Percentiles rank a stretch among this genome's conserved stretches.
Conservation (phyloP, 2,113 vertebrate species). For the Odocoileus virginianus region DNA sequence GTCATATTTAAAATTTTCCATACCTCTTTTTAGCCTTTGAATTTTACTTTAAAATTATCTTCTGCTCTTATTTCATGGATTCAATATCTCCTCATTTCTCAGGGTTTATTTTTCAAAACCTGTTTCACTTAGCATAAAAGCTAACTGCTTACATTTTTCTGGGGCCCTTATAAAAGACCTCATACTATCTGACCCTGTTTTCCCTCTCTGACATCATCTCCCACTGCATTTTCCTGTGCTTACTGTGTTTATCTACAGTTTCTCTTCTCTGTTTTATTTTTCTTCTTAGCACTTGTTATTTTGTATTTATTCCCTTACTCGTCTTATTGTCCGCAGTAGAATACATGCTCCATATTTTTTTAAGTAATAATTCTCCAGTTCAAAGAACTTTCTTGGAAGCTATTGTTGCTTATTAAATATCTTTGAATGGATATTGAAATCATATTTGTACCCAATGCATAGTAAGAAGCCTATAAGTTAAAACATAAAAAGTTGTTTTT, state of each 20-base stretch:
- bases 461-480: background rate
- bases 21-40: background rate
- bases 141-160: background rate
- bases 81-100: background rate
- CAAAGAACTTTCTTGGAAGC: background rate
- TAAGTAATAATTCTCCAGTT: background rate
- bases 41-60: background rate
- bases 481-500: background rate
- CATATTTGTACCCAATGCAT: background rate
- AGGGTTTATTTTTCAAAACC: background rate
- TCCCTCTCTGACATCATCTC: background rate
- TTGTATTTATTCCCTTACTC: background rate
- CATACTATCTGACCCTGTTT: background rate
- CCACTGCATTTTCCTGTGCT: background rate
- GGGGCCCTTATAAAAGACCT: background rate
- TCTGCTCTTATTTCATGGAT: background rate
- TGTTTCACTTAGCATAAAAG: background rate
- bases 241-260: background rate
- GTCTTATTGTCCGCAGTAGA: background rate
- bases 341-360: background rate
- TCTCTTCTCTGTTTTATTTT: background rate
- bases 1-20: background rate
- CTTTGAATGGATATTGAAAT: background rate
- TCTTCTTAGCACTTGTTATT: background rate
- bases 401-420: background rate